Conservation (phyloP, 2,797 vertebrate species). For the Thaleichthys pacificus region DNA sequence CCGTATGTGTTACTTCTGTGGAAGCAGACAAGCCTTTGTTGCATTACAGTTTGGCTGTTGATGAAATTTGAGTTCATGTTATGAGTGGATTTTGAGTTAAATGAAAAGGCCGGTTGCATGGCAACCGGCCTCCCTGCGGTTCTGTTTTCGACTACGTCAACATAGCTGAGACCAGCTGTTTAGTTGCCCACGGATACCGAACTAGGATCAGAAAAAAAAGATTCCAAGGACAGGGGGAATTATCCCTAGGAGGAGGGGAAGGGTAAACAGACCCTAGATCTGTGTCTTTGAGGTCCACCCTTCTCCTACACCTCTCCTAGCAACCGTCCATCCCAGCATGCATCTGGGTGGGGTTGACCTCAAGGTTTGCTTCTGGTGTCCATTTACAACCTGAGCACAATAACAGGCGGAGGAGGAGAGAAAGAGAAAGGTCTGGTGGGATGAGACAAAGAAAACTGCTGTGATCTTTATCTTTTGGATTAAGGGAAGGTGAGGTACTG, state of each 20-base stretch:
- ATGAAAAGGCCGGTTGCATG: conserved; percentile 44
- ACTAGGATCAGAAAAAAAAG: conserved; percentile 27
- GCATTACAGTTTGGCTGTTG: conserved; percentile 46
- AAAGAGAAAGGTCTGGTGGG: conserved; percentile 1
- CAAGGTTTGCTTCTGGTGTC: conserved; percentile 24
- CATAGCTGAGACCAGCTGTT: conserved; percentile 52
- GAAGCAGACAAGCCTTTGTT: conserved; percentile 41
- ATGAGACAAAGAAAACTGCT: background rate
- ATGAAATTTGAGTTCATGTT: conserved; percentile 47
- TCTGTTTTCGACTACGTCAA: conserved; percentile 29
- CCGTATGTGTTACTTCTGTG: background rate
- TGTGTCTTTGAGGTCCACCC: background rate
- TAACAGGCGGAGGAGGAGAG: conserved; percentile 19
- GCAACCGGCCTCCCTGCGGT: conserved; percentile 56
- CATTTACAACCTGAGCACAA: conserved; percentile 18
- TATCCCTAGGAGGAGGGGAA: conserved; percentile 27
- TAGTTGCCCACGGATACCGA: conserved; percentile 55
- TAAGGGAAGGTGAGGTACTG: conserved; percentile 6
- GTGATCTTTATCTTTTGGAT: conserved; percentile 22
- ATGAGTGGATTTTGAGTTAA: conserved; percentile 34
- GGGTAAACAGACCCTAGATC: conserved; percentile 9
- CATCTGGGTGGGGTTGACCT: conserved; percentile 10
- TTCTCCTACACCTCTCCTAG: conserved; percentile 8
- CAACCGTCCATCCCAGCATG: conserved; percentile 11
- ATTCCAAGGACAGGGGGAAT: background rate